Percentiles rank a stretch among this genome's conserved stretches.
Evolutionary conservation across 2,888 invertebrate genomes (phyloP).

Genomic region (Hybos culiciformis): DNA sequence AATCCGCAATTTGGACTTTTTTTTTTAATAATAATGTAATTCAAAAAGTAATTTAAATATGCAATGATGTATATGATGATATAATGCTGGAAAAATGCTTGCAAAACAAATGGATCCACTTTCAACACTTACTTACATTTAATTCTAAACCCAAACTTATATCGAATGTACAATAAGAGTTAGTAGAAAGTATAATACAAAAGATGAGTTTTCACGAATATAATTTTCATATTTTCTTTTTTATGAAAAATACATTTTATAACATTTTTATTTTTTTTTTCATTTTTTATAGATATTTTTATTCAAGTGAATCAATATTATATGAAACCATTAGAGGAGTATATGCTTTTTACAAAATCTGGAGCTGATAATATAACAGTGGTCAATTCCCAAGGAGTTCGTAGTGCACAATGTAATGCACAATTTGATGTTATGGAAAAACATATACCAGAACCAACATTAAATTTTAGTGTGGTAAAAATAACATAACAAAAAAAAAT

Average conservation of each 20-base stretch:
- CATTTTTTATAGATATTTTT: constrained; percentile 53
- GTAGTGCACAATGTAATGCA: constrained; percentile 73
- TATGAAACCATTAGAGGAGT: constrained; percentile 82
- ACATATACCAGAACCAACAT: constrained; percentile 42
- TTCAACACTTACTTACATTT: no score
- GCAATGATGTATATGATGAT: no score
- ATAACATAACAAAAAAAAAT: not conserved
- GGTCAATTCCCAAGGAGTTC: constrained; percentile 72
- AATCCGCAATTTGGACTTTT: no score
- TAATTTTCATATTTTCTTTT: no score
- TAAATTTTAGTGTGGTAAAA: constrained; percentile 46
- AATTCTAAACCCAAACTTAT: no score
- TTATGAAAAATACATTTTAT: not conserved
- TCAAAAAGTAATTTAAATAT: no score
- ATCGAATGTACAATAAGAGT: no score
- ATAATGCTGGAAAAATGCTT: no score
- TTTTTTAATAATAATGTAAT: no score
- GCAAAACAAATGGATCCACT: no score
- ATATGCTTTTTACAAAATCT: constrained; percentile 78
- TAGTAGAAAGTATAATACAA: no score
- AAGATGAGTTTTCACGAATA: no score
- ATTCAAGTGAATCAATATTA: constrained; percentile 66
- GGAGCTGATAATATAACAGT: constrained; percentile 74
- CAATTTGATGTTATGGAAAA: constrained; percentile 54
- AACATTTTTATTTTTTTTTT: not conserved